phyloP scores from a whole-genome alignment of 1,140 invertebrate genomes.

The Oedothorax gibbosus region DNA sequence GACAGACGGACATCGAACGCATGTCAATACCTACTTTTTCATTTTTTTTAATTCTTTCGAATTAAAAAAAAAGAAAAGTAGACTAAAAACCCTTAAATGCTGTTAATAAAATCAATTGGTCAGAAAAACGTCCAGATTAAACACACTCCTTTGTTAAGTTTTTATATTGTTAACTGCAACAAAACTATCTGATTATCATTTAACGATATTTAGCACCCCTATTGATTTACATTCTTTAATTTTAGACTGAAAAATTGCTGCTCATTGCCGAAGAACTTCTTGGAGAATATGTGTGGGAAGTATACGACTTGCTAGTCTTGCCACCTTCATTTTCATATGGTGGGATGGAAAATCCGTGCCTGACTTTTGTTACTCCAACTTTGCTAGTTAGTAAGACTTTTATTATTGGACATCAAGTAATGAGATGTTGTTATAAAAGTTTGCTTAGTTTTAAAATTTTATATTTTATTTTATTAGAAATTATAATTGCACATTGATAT shows the following conservation, averaged over 20 bases:
- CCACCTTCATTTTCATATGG: constrained; percentile 95
- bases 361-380: constrained; percentile 95
- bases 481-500: neutral
- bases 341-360: constrained; percentile 97
- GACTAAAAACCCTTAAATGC: too few species aligned
- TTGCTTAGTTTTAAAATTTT: too few species aligned
- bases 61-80: too few species aligned
- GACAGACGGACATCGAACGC: too few species aligned
- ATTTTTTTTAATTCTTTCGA: too few species aligned
- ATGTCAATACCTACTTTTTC: too few species aligned
- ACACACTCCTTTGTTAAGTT: too few species aligned
- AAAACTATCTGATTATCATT: neutral
- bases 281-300: constrained; percentile 85
- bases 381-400: constrained; percentile 73
- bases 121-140: too few species aligned
- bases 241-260: constrained; percentile 83
- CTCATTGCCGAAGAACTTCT: constrained; percentile 80
- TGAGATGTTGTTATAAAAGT: too few species aligned
- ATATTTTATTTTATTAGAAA: neutral
- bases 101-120: too few species aligned
- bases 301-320: constrained; percentile 90
- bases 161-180: too few species aligned
- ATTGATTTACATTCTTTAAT: neutral
- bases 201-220: too few species aligned
- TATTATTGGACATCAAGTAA: neutral